Evolutionary conservation across 2,888 invertebrate genomes (phyloP), one percentile per base, ranked within the genome.

Genomic region (Rhopalosiphum nymphaeae): DNA sequence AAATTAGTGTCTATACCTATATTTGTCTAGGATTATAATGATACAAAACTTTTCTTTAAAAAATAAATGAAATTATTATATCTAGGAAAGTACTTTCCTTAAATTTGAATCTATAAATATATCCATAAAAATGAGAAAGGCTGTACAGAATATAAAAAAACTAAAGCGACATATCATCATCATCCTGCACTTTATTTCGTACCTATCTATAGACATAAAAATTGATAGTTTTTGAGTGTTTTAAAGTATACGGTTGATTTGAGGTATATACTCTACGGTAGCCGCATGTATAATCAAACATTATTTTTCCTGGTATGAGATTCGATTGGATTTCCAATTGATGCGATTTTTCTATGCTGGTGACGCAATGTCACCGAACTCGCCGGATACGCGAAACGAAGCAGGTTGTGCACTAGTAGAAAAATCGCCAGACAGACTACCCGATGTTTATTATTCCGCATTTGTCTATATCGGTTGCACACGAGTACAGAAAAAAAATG

Each of bases 381-480:
- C 44, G 42, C n/a, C 46, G 78, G 53, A n/a, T 29, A 46, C 86
- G 61, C 49, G 57, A 53, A 90, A 49, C 90, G 25, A n/a, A 67
- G 61, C 44, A 46, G 61, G 67, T 46, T 67, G n/a, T 90, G 49
- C 36, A 10, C 44, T 56, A 13, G 91, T 46, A 91, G 91, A 91
- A 85, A 92, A 92, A 92, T 92, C 67, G 78, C 88, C 88, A n/a
- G 67, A 93, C 88, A 44, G 87, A 88, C 53, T 67, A 90, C 49
- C 85, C 56, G 61, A 61, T 86, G 86, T 91, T 86, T 91, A 91
- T 91, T 91, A 94, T 91, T 61, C 94, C 90, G 29, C 91, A 94
- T 94, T 94, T 94, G 91, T 94, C 94, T 94, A 86, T 94, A 86
- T 94, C 94, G 94, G 91, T 67, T 86, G 86, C 94, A 91, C 91